Evolutionary conservation across 1,140 invertebrate genomes (phyloP), one percentile per base, ranked within the genome.

Genomic region (Muscidifurax raptorellus): DNA sequence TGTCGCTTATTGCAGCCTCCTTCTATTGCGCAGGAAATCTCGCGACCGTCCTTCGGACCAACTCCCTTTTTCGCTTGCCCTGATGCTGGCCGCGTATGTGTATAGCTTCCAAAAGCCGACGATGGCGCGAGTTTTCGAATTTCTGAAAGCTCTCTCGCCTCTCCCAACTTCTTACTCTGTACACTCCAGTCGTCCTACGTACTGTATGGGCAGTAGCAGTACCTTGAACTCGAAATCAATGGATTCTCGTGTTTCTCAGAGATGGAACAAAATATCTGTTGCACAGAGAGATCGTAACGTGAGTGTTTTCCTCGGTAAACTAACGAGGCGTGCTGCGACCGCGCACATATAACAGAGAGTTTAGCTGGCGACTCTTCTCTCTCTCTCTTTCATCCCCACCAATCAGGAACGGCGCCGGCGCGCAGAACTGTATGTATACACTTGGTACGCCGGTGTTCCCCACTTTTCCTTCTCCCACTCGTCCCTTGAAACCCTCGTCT

Each of bases 301-400:
- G 18, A 28, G 59, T 80, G 64, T 80, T 80, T 67, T 66, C n/a
- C 64, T 80, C 28, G 32, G 78, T 67, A 22, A 36, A 80, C 78
- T 80, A 67, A 27, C 78, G 64, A 77, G 64, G 15, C 78, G 59
- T 69, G 13, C 30, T 64, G n/a, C 18, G 12, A 22, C 64, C 28
- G 78, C 32, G 64, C 32, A 25, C 36, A 80, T 80, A 80, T 80
- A 80, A 67, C 59, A 15, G 18, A 52, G 32, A 78, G 76, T 64
- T 64, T 78, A 59, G 36, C 47, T 27, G 47, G 30, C 1, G 30
- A n/a, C 64, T 28, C 27, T 15, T 64, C 52, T 9, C 52, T n/a
- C 6, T 59, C 52, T 59, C 52, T 59, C 22, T 47, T 66, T 18
- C n/a, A 18, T 40, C 78, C 78, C 64, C 78, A 77, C 75, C 75